These are phyloP conservation scores for Pollenia griseotomentosa DNA, from an alignment of 2,888 invertebrate genomes.

Conservation along the genomic window DNA sequence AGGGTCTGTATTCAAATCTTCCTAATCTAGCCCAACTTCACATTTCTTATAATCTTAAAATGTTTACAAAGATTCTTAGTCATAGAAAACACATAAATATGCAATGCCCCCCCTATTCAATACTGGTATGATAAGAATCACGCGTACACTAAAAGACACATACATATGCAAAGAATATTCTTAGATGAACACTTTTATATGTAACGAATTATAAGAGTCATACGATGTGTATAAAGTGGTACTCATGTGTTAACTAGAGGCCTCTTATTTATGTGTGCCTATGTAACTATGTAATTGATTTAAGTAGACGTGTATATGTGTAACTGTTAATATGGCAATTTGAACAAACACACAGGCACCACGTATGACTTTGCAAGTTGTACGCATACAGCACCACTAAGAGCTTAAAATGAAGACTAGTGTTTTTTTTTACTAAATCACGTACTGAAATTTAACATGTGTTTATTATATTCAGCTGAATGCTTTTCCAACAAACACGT, in stretches of 20 bases:
- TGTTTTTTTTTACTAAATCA: slow-evolving; percentile 37
- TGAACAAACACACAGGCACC: background rate
- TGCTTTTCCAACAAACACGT: slow-evolving; percentile 38
- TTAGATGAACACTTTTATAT: too few species aligned
- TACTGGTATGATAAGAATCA: slow-evolving; percentile 20
- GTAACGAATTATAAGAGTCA: background rate
- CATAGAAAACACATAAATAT: background rate
- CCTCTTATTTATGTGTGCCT: slow-evolving; percentile 21
- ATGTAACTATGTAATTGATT: slow-evolving; percentile 1
- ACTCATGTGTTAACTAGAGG: slow-evolving; percentile 28
- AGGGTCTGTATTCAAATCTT: too few species aligned
- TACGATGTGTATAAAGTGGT: background rate
- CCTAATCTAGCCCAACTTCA: too few species aligned
- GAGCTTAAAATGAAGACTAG: background rate
- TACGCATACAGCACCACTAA: background rate
- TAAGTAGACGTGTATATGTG: background rate
- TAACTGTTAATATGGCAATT: background rate
- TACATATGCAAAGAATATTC: too few species aligned
- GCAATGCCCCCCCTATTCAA: slow-evolving; percentile 34
- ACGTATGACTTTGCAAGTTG: slow-evolving; percentile 12
- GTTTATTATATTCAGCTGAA: slow-evolving; percentile 63
- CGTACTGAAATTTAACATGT: slow-evolving; percentile 63
- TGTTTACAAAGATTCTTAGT: background rate
- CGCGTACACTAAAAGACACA: slow-evolving; percentile 7
- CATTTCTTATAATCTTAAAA: too few species aligned